Percentiles rank a stretch among this genome's conserved stretches.
These are phyloP conservation scores for Linurgus olivaceus DNA, from an alignment of 2,797 vertebrate genomes.

Conservation along the genomic window DNA sequence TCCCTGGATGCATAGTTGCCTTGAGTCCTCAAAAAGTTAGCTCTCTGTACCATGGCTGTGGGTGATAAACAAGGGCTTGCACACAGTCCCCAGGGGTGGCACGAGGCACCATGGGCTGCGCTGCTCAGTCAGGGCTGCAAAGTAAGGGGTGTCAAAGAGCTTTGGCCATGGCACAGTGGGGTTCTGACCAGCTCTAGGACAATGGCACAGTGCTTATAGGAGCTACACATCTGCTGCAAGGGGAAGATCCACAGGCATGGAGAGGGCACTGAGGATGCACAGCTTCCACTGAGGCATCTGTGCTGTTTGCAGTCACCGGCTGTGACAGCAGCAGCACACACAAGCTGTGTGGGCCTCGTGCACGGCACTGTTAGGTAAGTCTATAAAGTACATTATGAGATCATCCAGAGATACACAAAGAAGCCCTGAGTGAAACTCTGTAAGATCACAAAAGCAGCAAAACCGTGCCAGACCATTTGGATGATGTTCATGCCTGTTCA, in stretches of 20 bases:
- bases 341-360: background rate
- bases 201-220: background rate
- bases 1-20: background rate
- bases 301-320: rapidly evolving
- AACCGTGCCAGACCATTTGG: rapidly evolving
- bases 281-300: background rate
- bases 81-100: background rate
- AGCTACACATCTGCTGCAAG: background rate
- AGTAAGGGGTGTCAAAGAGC: background rate
- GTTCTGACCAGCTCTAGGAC: background rate
- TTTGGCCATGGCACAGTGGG: rapidly evolving
- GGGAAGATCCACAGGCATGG: rapidly evolving
- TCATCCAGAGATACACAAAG: background rate
- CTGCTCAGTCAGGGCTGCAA: background rate
- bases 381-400: background rate
- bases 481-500: background rate
- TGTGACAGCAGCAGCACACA: background rate
- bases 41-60: background rate
- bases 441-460: background rate
- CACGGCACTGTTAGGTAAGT: background rate
- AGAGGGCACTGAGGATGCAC: background rate
- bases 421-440: background rate
- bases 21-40: background rate
- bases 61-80: background rate
- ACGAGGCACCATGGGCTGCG: rapidly evolving